Base-by-base conservation (phyloP, 2,797 vertebrate species). In the Vultur gryphus region DNA sequence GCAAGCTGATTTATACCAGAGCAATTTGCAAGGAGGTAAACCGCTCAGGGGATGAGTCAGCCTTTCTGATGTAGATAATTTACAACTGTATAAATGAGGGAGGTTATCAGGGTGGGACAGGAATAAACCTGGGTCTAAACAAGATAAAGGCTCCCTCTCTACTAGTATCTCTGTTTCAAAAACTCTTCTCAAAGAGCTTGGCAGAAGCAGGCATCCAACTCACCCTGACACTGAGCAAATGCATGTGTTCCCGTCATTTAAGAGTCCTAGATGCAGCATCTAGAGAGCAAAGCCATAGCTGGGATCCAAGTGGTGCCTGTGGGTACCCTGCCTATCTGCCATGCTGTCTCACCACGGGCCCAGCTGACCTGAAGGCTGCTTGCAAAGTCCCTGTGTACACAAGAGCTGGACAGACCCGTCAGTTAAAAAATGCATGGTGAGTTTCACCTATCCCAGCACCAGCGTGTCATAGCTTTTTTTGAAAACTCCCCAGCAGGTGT, bases 11-110 rank as follows among this genome's bases (percentile, higher is more conserved):
- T 90, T 91, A 72, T 49, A 64, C 57, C 62, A 86, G 66, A 84
- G 54, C 62, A 90, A 93, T 84, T 77, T 91, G 49, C 84, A 95
- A 87, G 76, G 71, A 93, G 57, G 69, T 51, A 81, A 91, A 87
- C n/a, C 41, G 15, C 55, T 51, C 31, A 58, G 48, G n/a, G 37
- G 52, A 43, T 94, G 76, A 91, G 39, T 87, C 92, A 96, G 65
- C 48, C 91, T 78, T 92, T 84, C 48, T 41, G 67, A 80, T 67
- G 55, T 15, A 54, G 71, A 64, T 91, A 80, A 92, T 83, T 91
- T 80, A 67, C 26, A 91, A 20, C 33, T 64, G 29, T 66, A 77
- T 66, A 91, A 85, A 75, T 39, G 48, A 92, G 48, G 39, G 67
- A 85, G 17, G 57, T 64, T 89, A 55, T 89, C 43, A n/a, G 52